Evolutionary conservation across 2,113 vertebrate species (phyloP).

Genomic region (Hypocryptadius cinnamomeus): DNA sequence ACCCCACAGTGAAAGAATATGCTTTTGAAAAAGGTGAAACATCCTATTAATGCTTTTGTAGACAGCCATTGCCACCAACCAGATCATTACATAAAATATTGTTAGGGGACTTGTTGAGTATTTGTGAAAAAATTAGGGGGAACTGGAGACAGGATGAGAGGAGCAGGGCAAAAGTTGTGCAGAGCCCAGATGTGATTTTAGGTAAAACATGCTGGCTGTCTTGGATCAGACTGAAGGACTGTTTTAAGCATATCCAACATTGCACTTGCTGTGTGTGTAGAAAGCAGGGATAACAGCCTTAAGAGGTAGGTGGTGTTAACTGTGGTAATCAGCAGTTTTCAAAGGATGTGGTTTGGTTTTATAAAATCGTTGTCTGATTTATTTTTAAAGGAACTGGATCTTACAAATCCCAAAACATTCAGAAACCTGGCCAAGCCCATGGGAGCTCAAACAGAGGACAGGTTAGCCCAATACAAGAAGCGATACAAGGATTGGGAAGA

Average conservation of each 20-base stretch:
- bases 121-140: background rate
- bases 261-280: background rate
- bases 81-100: background rate
- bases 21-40: background rate
- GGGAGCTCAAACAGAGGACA: conserved; percentile 95
- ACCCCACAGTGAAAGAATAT: background rate
- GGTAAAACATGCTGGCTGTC: accelerated
- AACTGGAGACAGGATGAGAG: background rate
- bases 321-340: background rate
- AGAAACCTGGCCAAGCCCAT: conserved; percentile 94
- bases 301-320: background rate
- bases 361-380: background rate
- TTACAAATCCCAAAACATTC: conserved; percentile 93
- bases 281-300: background rate
- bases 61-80: background rate
- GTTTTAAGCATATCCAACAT: background rate
- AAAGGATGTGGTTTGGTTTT: background rate
- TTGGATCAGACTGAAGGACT: background rate
- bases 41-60: background rate
- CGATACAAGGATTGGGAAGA: conserved; percentile 98
- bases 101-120: background rate
- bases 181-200: background rate
- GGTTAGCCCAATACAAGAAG: conserved; percentile 95
- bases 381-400: conserved; percentile 86
- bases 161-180: background rate